Evolutionary conservation across 1,140 invertebrate genomes (phyloP).

Genomic region (Paramacrobiotus metropolitanus): DNA sequence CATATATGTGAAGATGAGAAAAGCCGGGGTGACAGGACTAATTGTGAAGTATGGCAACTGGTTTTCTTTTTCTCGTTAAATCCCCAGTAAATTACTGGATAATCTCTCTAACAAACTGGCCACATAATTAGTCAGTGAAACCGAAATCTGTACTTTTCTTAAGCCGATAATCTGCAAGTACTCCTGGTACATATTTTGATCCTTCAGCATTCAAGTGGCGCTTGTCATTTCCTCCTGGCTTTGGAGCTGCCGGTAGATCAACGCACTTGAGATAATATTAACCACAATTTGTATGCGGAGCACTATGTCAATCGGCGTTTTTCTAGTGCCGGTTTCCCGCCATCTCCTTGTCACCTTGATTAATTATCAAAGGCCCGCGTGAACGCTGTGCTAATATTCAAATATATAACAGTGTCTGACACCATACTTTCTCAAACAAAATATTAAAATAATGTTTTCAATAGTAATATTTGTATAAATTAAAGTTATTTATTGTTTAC

Average conservation of each 20-base stretch:
- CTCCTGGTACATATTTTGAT: not conserved
- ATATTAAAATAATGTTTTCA: no score
- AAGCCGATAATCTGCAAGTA: not conserved
- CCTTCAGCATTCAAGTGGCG: not conserved
- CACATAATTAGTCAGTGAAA: slow-evolving; percentile 5
- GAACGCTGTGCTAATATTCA: no score
- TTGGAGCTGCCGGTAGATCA: not conserved
- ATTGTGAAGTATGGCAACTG: not conserved
- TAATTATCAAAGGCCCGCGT: no score
- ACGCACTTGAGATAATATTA: not conserved
- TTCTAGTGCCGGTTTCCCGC: not conserved
- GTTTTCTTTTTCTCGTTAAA: not conserved
- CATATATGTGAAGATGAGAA: not conserved
- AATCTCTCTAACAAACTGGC: not conserved
- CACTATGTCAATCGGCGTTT: not conserved
- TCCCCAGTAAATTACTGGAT: not conserved
- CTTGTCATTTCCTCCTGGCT: not conserved
- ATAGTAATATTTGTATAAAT: no score
- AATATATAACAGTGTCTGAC: no score
- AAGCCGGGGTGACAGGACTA: not conserved
- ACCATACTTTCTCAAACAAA: no score
- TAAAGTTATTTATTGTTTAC: no score
- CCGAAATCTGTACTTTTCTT: not conserved
- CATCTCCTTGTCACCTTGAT: not conserved
- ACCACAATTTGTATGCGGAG: no score